Evolutionary conservation across 2,113 vertebrate species (phyloP).

Genomic region (Alethe castanea): DNA sequence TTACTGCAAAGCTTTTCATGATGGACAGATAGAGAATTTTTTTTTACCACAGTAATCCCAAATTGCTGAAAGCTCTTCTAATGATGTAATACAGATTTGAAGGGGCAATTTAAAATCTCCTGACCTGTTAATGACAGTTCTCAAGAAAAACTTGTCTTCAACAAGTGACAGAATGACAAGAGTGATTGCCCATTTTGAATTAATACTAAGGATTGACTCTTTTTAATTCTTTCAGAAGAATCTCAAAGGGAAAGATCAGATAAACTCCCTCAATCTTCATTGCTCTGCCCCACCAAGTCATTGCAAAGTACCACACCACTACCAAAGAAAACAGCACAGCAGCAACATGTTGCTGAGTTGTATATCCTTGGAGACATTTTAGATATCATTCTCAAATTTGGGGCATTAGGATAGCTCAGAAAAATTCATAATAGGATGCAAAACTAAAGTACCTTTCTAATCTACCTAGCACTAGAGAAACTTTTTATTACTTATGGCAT

Average conservation of each 20-base stretch:
- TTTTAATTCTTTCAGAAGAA: conserved; percentile 49
- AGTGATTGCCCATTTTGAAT: conserved; percentile 44
- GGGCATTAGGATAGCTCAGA: neutral
- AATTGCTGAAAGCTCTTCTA: conserved; percentile 24
- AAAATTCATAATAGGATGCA: neutral
- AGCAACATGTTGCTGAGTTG: neutral
- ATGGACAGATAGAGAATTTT: neutral
- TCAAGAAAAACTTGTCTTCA: conserved; percentile 30
- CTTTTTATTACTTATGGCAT: neutral
- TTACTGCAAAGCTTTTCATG: neutral
- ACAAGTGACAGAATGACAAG: conserved; percentile 43
- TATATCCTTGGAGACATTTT: neutral
- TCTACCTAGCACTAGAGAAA: neutral
- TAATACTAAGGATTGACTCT: conserved; percentile 34
- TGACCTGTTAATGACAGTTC: conserved; percentile 59
- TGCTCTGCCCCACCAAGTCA: neutral
- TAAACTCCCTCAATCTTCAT: conserved; percentile 20
- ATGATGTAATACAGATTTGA: conserved; percentile 26
- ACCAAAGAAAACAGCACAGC: neutral
- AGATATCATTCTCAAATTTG: neutral
- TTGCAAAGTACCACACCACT: neutral
- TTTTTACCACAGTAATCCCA: neutral
- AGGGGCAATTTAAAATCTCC: conserved; percentile 37
- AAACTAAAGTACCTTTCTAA: neutral
- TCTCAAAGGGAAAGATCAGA: conserved; percentile 45